Percentiles rank a stretch among this genome's conserved stretches.
Evolutionary conservation across 2,888 invertebrate species (phyloP).

Genomic region (Spisula subtruncata): DNA sequence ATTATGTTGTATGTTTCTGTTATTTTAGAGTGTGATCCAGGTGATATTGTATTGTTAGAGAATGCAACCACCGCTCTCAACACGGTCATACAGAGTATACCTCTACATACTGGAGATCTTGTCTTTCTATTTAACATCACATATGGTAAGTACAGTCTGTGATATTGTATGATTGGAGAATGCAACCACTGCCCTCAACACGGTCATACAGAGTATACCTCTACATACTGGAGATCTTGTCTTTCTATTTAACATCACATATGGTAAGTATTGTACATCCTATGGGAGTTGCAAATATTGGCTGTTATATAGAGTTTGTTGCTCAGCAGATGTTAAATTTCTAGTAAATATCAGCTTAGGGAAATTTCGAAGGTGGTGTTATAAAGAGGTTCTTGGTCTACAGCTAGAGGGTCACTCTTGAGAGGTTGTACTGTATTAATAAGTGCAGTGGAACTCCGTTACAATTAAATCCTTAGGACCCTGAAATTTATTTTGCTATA

Average conservation of each 20-base stretch:
- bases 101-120: conserved; percentile 75
- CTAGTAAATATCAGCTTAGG: too few species aligned
- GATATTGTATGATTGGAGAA: conserved; percentile 85
- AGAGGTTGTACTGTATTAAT: too few species aligned
- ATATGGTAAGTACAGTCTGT: conserved; percentile 82
- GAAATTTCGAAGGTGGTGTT: too few species aligned
- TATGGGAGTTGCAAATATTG: too few species aligned
- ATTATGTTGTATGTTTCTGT: not conserved
- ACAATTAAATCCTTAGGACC: too few species aligned
- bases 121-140: conserved; percentile 80
- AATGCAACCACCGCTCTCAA: conserved; percentile 86
- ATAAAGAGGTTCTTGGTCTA: too few species aligned
- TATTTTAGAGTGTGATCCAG: conserved; percentile 80
- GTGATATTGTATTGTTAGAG: conserved; percentile 82
- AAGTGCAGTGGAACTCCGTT: too few species aligned
- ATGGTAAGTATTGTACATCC: conserved; percentile 82
- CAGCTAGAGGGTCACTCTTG: too few species aligned
- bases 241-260: conserved; percentile 80
- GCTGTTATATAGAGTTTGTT: too few species aligned
- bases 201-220: conserved; percentile 80
- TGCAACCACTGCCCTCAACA: conserved; percentile 85
- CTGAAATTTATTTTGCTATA: too few species aligned
- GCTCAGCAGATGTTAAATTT: too few species aligned
- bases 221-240: conserved; percentile 78
- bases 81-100: conserved; percentile 80